Evolutionary conservation across 1,140 invertebrate species (phyloP), one percentile per base, ranked within the genome.

Genomic region (Parapsyche elsis): DNA sequence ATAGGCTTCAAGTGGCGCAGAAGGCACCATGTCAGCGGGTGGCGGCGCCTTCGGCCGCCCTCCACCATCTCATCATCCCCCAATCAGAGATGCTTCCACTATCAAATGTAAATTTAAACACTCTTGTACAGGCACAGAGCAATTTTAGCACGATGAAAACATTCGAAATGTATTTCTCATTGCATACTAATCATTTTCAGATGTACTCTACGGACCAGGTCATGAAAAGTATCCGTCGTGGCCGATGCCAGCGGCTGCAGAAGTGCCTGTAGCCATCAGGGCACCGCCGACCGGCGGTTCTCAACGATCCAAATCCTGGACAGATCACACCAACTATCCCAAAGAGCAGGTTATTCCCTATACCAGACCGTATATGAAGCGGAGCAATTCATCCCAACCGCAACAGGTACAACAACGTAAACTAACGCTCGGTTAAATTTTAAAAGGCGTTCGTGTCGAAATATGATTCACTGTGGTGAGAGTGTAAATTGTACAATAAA

Each of bases 211-310:
- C 87, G 92, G 92, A 19, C 92, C 93, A 71, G 93, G 92, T 78
- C 94, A 95, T 89, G 94, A 95, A 86, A 95, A 95, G 84, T 94
- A 93, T 84, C 94, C 94, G 1, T 94, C 93, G 57, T 95, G 94
- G 94, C 94, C 94, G 10, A 91, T 92, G 80, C 87, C 90, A 21
- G 89, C 90, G 67, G 88, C 88, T 10, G 86, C 88, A 64, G 88
- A 90, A 74, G 86, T 86, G 16, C 87, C 88, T 53, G 84, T 85
- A 53, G 85, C 84, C 45, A 81, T 91, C 85, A 59, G 92, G 88
- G 90, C 89, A 87, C 76, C 90, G 87, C 87, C 88, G 84, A 85
- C 89, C 79, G 86, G 88, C 67, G 90, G 92, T 83, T 90, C 91
- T 30, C 89, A 90, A 84, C 88, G 92, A 79, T 93, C 92, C 77